These are phyloP conservation scores for Schizaphis graminum DNA, from an alignment of 2,888 invertebrate genomes.

Conservation along the genomic window DNA sequence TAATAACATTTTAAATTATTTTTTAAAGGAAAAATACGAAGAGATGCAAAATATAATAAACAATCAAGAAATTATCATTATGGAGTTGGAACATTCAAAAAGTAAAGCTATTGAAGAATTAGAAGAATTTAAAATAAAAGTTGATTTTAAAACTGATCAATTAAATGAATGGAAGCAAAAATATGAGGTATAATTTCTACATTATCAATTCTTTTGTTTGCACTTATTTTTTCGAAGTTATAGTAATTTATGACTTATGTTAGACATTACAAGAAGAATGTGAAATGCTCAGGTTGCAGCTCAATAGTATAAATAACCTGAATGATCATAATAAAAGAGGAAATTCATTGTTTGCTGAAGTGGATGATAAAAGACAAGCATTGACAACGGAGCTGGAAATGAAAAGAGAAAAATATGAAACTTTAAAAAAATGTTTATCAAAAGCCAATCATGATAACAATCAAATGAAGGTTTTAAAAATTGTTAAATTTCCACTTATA, in stretches of 20 bases:
- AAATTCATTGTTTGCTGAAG: constrained; percentile 70
- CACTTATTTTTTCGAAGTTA: background rate
- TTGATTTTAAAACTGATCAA: constrained; percentile 42
- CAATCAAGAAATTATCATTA: constrained; percentile 41
- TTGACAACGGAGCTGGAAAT: constrained; percentile 67
- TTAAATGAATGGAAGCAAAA: constrained; percentile 62
- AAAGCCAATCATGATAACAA: constrained; percentile 60
- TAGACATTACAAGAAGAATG: constrained; percentile 68
- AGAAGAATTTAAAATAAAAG: constrained; percentile 31
- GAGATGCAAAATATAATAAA: constrained; percentile 47
- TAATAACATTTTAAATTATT: background rate
- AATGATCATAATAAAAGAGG: constrained; percentile 68
- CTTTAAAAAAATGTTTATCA: constrained; percentile 67
- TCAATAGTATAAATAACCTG: constrained; percentile 67
- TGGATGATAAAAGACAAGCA: constrained; percentile 69
- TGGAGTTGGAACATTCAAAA: constrained; percentile 33
- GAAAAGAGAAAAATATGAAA: constrained; percentile 67
- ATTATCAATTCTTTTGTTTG: background rate
- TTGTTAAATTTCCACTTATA: background rate
- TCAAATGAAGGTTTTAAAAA: constrained; percentile 63
- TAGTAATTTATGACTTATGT: background rate
- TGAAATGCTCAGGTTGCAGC: constrained; percentile 67
- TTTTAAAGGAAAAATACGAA: constrained; percentile 43
- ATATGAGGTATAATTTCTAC: constrained; percentile 42
- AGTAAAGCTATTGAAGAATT: constrained; percentile 44